These are phyloP conservation scores for Ectemnius cavifrons DNA, from an alignment of 2,888 invertebrate genomes.

Conservation along the genomic window DNA sequence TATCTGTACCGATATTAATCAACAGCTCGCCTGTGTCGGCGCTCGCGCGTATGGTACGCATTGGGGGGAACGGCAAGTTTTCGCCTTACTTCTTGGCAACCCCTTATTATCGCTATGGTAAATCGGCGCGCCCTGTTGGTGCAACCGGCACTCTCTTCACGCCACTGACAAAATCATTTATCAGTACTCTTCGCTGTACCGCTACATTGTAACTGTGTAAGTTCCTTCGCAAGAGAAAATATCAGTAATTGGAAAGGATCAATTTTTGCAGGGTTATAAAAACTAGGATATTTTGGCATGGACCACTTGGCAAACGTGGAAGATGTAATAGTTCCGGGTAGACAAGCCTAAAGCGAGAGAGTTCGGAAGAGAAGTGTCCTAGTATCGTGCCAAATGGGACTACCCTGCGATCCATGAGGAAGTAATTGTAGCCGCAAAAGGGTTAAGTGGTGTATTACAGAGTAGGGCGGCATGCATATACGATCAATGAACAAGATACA, in stretches of 20 bases:
- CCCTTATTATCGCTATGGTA: not conserved
- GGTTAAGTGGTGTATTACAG: not conserved
- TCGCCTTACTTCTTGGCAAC: not conserved
- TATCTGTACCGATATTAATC: not conserved
- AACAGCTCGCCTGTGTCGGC: not conserved
- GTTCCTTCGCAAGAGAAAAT: too few relatives aligned
- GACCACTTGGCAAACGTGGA: too few relatives aligned
- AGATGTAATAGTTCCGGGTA: too few relatives aligned
- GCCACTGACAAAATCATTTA: conserved; percentile 28
- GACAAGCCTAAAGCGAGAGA: too few relatives aligned
- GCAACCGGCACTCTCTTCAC: not conserved
- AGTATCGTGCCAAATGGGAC: not conserved
- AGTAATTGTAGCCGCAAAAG: not conserved
- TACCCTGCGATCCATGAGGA: not conserved
- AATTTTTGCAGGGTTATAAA: too few relatives aligned
- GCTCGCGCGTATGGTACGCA: not conserved
- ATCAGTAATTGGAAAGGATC: too few relatives aligned
- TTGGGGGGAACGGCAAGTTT: not conserved
- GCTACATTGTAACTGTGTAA: not conserved
- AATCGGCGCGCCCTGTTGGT: too few relatives aligned
- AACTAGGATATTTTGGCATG: too few relatives aligned
- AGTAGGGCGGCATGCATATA: not conserved
- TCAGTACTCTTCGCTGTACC: not conserved
- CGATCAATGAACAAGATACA: conserved; percentile 4
- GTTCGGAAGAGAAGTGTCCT: too few relatives aligned